Evolutionary conservation across 2,113 vertebrate species (phyloP).

Genomic region (Eolophus roseicapilla): DNA sequence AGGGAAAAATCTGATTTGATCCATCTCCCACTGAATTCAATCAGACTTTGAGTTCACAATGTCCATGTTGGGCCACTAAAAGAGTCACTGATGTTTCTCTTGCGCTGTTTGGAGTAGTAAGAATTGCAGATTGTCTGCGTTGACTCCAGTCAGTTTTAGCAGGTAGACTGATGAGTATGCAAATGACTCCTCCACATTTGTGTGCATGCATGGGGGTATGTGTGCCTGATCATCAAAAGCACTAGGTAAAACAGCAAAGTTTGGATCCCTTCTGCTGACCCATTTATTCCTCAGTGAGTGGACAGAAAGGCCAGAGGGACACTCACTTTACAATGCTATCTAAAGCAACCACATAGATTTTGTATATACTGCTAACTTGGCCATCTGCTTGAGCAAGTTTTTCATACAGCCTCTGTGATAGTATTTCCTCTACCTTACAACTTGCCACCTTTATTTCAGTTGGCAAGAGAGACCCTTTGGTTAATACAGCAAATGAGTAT

Average conservation of each 20-base stretch:
- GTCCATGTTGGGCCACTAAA: background rate
- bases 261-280: background rate
- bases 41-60: background rate
- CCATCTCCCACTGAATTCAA: background rate
- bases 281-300: background rate
- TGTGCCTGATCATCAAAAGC: background rate
- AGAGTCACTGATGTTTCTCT: background rate
- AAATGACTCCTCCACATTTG: background rate
- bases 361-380: background rate
- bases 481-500: background rate
- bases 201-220: background rate
- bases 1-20: background rate
- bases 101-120: background rate
- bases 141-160: background rate
- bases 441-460: background rate
- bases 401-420: background rate
- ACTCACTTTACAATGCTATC: background rate
- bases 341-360: background rate
- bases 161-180: background rate
- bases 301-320: background rate
- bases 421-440: background rate
- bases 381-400: background rate
- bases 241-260: background rate
- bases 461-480: background rate
- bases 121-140: background rate